A percentile compares a stretch with the other conserved stretches of the same genome.
Evolutionary conservation across 2,113 vertebrate genomes (phyloP).

Genomic region (Peromyscus californicus): DNA sequence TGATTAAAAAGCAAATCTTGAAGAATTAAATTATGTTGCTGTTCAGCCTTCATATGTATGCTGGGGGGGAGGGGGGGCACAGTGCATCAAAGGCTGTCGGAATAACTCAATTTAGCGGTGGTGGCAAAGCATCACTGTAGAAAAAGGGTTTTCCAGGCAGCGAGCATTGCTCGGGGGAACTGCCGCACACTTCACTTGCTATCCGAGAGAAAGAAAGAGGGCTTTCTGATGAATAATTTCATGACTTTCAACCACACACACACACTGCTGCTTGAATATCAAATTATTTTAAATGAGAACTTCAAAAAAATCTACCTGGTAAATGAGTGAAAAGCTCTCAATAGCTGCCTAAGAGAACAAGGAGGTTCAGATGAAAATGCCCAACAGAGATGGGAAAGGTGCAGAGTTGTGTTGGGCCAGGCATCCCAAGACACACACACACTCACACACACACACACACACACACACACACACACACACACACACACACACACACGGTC

Average conservation of each 20-base stretch:
- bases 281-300: constrained; percentile 81
- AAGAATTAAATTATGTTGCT: constrained; percentile 82
- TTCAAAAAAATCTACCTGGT: constrained; percentile 76
- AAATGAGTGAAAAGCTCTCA: constrained; percentile 72
- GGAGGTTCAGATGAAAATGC: constrained; percentile 55
- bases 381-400: background rate
- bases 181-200: constrained; percentile 63
- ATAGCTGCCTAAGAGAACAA: constrained; percentile 63
- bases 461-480: no score
- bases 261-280: constrained; percentile 71
- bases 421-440: background rate
- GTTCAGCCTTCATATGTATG: constrained; percentile 72
- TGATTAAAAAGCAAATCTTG: constrained; percentile 81
- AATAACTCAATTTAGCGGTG: constrained; percentile 82
- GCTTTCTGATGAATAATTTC: constrained; percentile 78
- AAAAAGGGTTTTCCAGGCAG: constrained; percentile 43
- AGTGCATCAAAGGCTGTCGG: constrained; percentile 79
- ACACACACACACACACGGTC: background rate
- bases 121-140: constrained; percentile 46
- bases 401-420: background rate
- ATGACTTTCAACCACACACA: constrained; percentile 74
- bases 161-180: constrained; percentile 44
- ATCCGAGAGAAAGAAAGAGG: constrained; percentile 58
- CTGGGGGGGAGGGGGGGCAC: background rate
- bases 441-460: no score